Evolutionary conservation across 2,797 vertebrate genomes (phyloP).

Genomic region (Phataginus tricuspis): DNA sequence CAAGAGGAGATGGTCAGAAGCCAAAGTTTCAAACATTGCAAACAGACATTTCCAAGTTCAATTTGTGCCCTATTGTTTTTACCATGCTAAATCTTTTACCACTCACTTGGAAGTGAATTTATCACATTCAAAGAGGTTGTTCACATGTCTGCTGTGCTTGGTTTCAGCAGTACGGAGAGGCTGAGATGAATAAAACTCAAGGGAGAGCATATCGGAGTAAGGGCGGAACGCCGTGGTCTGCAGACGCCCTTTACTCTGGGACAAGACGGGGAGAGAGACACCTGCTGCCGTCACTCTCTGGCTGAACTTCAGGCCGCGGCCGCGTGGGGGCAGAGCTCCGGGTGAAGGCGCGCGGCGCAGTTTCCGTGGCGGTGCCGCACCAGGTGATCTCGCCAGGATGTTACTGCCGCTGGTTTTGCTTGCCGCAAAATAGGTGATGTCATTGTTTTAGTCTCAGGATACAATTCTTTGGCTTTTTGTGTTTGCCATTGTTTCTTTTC

Average conservation of each 20-base stretch:
- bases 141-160: background rate
- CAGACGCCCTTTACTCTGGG: background rate
- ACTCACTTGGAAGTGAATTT: background rate
- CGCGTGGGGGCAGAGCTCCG: background rate
- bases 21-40: background rate
- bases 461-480: background rate
- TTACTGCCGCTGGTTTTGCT: background rate
- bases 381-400: background rate
- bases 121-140: background rate
- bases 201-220: background rate
- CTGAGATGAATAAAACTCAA: background rate
- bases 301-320: background rate
- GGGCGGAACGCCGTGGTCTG: background rate
- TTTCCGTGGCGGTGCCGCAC: background rate
- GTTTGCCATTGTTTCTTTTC: background rate
- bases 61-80: background rate
- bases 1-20: background rate
- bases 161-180: background rate
- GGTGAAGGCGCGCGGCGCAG: background rate
- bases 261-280: background rate
- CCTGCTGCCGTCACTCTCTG: background rate
- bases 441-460: background rate
- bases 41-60: conserved; percentile 4
- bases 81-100: background rate
- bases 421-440: background rate